A percentile compares a stretch with the other conserved stretches of the same genome.
Evolutionary conservation across 2,797 vertebrate genomes (phyloP).

Genomic region (Falco peregrinus): DNA sequence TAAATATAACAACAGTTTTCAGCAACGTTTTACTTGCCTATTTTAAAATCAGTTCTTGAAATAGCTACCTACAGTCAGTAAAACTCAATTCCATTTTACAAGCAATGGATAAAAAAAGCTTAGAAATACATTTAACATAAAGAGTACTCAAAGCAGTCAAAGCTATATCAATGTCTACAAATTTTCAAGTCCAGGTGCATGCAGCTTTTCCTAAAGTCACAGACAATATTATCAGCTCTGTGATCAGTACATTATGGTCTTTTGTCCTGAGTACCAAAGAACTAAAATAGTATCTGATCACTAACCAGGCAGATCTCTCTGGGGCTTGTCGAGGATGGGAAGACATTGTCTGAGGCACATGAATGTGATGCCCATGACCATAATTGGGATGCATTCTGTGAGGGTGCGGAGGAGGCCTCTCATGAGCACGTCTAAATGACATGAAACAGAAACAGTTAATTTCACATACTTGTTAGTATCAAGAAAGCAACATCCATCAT

Average conservation of each 20-base stretch:
- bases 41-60: not conserved
- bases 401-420: slow-evolving; percentile 96
- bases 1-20: not conserved
- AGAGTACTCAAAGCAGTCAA: not conserved
- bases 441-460: slow-evolving; percentile 40
- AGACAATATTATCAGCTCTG: not conserved
- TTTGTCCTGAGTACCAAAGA: not conserved
- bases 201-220: not conserved
- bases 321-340: slow-evolving; percentile 96
- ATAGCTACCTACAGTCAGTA: not conserved
- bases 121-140: not conserved
- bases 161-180: not conserved
- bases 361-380: slow-evolving; percentile 98
- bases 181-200: not conserved
- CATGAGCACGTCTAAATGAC: slow-evolving; percentile 90
- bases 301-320: slow-evolving; percentile 95
- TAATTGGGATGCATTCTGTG: slow-evolving; percentile 99
- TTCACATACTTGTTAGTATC: not conserved
- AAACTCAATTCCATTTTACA: not conserved
- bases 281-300: not conserved
- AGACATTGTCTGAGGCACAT: slow-evolving; percentile 99
- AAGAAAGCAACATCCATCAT: not conserved
- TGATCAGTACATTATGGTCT: not conserved
- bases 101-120: not conserved
- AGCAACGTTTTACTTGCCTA: not conserved